Percentiles rank a stretch among this genome's conserved stretches.
Evolutionary conservation across 2,797 vertebrate genomes (phyloP).

Genomic region (Hydrocynus forskahlii): DNA sequence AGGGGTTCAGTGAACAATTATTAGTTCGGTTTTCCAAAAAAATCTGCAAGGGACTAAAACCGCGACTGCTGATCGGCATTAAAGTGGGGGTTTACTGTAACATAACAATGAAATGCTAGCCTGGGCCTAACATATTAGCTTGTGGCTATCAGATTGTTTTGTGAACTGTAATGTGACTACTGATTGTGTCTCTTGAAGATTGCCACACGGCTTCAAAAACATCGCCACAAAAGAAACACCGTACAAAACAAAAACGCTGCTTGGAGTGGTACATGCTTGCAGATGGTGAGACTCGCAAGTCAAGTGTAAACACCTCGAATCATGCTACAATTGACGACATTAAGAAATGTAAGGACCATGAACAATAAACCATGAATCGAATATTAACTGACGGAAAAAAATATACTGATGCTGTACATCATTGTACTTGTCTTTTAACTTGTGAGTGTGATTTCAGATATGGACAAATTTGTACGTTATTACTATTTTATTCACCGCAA

Average conservation of each 20-base stretch:
- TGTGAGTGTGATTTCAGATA: slow-evolving; percentile 38
- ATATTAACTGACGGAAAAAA: neutral
- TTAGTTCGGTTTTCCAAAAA: no score
- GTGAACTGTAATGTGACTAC: no score
- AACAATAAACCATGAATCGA: neutral
- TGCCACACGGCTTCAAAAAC: neutral
- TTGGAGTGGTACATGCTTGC: slow-evolving; percentile 56
- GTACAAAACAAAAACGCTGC: no score
- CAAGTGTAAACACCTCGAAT: neutral
- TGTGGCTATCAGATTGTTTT: no score
- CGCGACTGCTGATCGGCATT: no score
- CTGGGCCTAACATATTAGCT: no score
- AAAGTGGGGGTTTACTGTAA: no score
- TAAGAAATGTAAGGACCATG: slow-evolving; percentile 30
- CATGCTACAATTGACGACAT: neutral
- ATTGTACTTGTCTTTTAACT: neutral
- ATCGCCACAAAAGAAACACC: neutral
- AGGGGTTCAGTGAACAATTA: no score
- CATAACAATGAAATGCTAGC: no score
- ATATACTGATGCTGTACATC: neutral
- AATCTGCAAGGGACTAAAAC: no score
- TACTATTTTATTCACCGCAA: slow-evolving; percentile 53
- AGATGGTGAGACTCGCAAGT: slow-evolving; percentile 39
- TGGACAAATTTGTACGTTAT: slow-evolving; percentile 52
- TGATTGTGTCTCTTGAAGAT: slow-evolving; percentile 40